Conservation (phyloP, 30 jellyfish, hydroid and myxozoan genomes). For the Rhopilema esculentum region DNA sequence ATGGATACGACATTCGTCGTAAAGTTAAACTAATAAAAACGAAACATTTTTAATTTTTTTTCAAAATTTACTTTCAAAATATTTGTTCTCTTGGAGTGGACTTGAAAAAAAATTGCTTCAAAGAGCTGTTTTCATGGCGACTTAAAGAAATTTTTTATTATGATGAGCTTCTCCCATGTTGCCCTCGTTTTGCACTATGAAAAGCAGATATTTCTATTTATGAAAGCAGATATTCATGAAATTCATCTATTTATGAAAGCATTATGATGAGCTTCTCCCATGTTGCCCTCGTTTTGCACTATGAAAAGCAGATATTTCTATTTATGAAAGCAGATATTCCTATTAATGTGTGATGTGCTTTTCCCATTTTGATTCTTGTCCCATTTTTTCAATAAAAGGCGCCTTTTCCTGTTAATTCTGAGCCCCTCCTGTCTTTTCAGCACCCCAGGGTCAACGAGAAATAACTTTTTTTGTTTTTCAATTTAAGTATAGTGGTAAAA, state of each 20-base stretch:
- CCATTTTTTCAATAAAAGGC: not conserved
- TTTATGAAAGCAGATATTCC: not conserved
- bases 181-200: not conserved
- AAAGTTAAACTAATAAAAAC: not conserved
- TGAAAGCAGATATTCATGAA: not conserved
- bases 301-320: not conserved
- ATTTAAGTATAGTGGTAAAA: not conserved
- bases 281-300: too few species aligned
- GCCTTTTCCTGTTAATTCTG: not conserved
- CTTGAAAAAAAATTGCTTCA: not conserved
- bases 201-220: not conserved
- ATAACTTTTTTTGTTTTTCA: not conserved
- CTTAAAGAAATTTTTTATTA: not conserved
- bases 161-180: not conserved
- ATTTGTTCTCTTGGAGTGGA: not conserved
- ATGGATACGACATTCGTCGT: not conserved
- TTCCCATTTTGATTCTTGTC: not conserved
- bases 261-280: too few species aligned
- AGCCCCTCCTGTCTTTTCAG: not conserved
- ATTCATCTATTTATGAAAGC: too few species aligned
- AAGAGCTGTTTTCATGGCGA: not conserved
- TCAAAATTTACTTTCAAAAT: not conserved
- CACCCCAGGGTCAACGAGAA: not conserved
- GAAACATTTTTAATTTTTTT: not conserved
- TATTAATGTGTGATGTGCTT: not conserved